Conservation (phyloP, 2,113 vertebrate species). For the Pterocles gutturalis region DNA sequence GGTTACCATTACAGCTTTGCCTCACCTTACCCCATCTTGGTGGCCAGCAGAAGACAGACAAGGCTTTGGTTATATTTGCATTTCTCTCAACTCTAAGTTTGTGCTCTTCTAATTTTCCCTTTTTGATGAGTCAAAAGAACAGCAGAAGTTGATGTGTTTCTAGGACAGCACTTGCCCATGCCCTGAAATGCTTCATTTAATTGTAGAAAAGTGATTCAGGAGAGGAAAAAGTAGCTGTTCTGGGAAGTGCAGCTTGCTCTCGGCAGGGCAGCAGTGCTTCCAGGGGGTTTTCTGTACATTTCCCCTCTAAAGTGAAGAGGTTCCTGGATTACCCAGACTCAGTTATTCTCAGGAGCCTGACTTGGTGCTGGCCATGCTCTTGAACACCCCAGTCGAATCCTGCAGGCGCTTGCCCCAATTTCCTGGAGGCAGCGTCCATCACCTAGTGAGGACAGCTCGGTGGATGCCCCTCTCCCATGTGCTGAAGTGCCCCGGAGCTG, state of each 20-base stretch:
- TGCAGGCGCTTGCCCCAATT: not conserved
- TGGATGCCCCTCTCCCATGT: rapidly evolving
- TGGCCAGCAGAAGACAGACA: not conserved
- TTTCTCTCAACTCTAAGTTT: not conserved
- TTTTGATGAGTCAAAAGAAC: not conserved
- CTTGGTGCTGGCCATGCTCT: not conserved
- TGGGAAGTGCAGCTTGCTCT: not conserved
- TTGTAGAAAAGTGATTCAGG: not conserved
- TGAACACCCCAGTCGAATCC: rapidly evolving
- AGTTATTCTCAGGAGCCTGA: not conserved
- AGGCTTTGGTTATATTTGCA: not conserved
- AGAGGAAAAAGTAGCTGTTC: not conserved
- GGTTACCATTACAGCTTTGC: not conserved
- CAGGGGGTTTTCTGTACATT: rapidly evolving
- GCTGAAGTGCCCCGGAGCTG: not conserved
- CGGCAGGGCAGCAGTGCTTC: not conserved
- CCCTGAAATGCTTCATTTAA: not conserved
- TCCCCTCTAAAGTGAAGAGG: not conserved
- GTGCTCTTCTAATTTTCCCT: not conserved
- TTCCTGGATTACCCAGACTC: not conserved
- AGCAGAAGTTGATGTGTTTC: not conserved
- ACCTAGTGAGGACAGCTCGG: rapidly evolving
- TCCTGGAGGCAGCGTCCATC: not conserved
- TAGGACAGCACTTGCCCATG: not conserved
- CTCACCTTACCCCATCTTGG: not conserved